Evolutionary conservation across 2,797 vertebrate species (phyloP).

Genomic region (Lepilemur ruficaudatus): DNA sequence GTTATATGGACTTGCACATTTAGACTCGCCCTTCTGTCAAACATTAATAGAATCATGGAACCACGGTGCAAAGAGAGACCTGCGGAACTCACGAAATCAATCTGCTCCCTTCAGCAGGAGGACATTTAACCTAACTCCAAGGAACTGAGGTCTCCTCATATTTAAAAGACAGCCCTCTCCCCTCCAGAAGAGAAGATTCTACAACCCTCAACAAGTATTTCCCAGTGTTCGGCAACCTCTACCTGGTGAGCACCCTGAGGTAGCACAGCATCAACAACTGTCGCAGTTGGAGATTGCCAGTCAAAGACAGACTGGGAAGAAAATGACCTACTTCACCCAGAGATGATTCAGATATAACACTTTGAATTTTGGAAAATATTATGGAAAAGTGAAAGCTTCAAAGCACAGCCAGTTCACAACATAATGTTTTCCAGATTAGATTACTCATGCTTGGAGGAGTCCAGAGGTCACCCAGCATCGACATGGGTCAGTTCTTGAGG

Average conservation of each 20-base stretch:
- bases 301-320: background rate
- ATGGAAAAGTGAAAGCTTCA: constrained; percentile 10
- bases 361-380: constrained; percentile 52
- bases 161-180: background rate
- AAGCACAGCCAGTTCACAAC: background rate
- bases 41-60: constrained; percentile 38
- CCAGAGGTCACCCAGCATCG: background rate
- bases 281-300: background rate
- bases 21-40: constrained; percentile 21
- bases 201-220: background rate
- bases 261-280: background rate
- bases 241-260: background rate
- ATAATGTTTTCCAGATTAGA: constrained; percentile 47
- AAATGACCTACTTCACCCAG: constrained; percentile 15
- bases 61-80: background rate
- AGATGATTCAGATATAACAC: background rate
- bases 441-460: constrained; percentile 1
- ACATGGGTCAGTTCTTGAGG: background rate
- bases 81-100: background rate
- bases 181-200: background rate
- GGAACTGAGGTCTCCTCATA: background rate
- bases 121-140: background rate
- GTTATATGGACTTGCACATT: constrained; percentile 1
- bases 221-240: background rate
- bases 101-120: background rate